These are phyloP conservation scores for Penaeus japonicus DNA, from an alignment of 1,140 invertebrate genomes.

Conservation along the genomic window DNA sequence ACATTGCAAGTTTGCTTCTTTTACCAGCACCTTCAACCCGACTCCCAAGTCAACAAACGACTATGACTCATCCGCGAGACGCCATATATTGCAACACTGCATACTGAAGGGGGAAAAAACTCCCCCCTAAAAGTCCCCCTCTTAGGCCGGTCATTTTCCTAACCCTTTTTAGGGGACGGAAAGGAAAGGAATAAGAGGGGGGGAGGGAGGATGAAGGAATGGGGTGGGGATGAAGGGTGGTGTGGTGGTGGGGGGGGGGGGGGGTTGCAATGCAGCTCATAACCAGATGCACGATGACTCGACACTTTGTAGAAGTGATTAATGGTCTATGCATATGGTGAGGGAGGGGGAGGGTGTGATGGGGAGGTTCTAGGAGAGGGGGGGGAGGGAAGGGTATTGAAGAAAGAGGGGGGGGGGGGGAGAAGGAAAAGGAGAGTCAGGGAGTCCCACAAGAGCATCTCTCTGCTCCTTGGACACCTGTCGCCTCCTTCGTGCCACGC, in stretches of 20 bases:
- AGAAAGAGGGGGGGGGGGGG: too few species aligned
- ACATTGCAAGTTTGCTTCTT: too few species aligned
- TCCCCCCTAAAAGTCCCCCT: constrained; percentile 51
- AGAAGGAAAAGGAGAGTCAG: too few species aligned
- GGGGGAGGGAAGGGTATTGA: too few species aligned
- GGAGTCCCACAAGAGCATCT: too few species aligned
- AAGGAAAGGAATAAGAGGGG: not conserved
- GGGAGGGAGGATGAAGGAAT: constrained; percentile 10
- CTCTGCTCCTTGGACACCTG: too few species aligned
- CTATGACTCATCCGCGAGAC: constrained; percentile 17
- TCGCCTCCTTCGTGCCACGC: too few species aligned
- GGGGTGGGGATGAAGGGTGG: not conserved
- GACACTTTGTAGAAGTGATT: not conserved
- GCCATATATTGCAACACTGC: constrained; percentile 42
- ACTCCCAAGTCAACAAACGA: too few species aligned
- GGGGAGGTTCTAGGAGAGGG: too few species aligned
- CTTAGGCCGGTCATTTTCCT: constrained; percentile 54
- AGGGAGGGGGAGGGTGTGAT: not conserved
- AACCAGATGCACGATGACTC: constrained; percentile 47
- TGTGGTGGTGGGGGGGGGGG: not conserved
- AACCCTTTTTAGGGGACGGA: constrained; percentile 40
- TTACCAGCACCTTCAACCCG: too few species aligned
- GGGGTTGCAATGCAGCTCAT: constrained; percentile 45
- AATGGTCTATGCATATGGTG: not conserved
- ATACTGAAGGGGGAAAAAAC: constrained; percentile 37